These are phyloP conservation scores for Euglossa dilemma DNA, from an alignment of 1,140 invertebrate species.

Conservation along the genomic window DNA sequence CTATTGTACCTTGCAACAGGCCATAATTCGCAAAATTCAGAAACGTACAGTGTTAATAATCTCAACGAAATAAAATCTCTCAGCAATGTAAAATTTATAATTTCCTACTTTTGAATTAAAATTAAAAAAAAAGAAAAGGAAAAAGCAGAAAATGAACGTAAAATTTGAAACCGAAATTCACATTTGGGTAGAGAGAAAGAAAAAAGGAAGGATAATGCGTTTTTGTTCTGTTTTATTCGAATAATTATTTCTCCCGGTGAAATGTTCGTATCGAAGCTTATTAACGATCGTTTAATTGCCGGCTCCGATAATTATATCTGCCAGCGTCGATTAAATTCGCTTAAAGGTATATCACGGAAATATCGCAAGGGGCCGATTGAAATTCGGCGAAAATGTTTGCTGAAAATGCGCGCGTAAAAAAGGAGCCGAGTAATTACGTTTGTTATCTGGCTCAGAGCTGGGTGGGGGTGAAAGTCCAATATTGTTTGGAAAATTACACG, in stretches of 20 bases:
- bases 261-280: neutral
- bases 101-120: too few species aligned
- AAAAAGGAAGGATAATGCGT: neutral
- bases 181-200: too few species aligned
- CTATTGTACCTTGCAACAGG: too few species aligned
- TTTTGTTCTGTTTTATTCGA: neutral
- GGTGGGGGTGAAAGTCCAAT: neutral
- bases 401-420: neutral
- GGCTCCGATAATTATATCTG: slow-evolving; percentile 6
- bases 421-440: neutral
- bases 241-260: neutral
- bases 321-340: slow-evolving; percentile 6
- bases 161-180: too few species aligned
- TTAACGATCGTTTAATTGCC: slow-evolving; percentile 17
- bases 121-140: too few species aligned
- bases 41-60: too few species aligned
- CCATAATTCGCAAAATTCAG: too few species aligned
- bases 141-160: too few species aligned
- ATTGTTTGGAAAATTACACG: slow-evolving; percentile 1
- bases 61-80: too few species aligned
- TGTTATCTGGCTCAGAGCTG: neutral
- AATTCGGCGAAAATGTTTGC: neutral
- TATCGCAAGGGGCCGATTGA: neutral
- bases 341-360: neutral
- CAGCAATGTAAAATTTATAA: too few species aligned